Evolutionary conservation across 2,113 vertebrate genomes (phyloP), one percentile per base, ranked within the genome.

Genomic region (Alouatta palliata): DNA sequence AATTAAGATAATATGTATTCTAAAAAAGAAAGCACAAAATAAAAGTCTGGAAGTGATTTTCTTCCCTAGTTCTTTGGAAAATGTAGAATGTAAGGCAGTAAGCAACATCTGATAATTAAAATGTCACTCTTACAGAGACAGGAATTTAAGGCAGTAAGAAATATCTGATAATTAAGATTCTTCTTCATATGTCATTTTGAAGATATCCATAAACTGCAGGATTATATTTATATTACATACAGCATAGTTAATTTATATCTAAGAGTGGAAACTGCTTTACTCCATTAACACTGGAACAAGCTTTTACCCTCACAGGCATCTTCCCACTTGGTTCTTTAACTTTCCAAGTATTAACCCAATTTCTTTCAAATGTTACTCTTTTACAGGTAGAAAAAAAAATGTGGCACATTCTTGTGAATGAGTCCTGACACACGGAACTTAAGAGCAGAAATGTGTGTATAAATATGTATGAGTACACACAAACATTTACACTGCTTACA

Each of bases 101-200:
- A 85, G 77, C 94, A 86, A 54, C 49, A 25, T n/a, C 89, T 95
- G 40, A 73, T 61, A 81, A 87, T 80, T 68, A 92, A 90, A 70
- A 61, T 32, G 52, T 52, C 52, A 52, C 16, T 17, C 52, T 52
- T 52, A 52, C 27, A 84, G 0, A 81, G 45, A 47, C 27, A 84
- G 0, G 68, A 30, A 45, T 13, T 19, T 71, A 45, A 81, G 45
- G 47, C 27, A 80, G 0, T 75, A 66, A 85, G 77, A 95, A 86
- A 54, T 49, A 25, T 25, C 89, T 95, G 40, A 73, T 61, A 81
- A 87, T 80, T 68, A 92, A 87, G 76, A 61, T n/a, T 66, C 49
- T 73, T 91, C 19, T 40, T 94, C 30, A 19, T 25, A 56, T 6
- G 56, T 32, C 35, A 68, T 43, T 79, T 47, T 84, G 17, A 91